Conservation (phyloP, 2,888 invertebrate genomes). For the Cotesia congregata region DNA sequence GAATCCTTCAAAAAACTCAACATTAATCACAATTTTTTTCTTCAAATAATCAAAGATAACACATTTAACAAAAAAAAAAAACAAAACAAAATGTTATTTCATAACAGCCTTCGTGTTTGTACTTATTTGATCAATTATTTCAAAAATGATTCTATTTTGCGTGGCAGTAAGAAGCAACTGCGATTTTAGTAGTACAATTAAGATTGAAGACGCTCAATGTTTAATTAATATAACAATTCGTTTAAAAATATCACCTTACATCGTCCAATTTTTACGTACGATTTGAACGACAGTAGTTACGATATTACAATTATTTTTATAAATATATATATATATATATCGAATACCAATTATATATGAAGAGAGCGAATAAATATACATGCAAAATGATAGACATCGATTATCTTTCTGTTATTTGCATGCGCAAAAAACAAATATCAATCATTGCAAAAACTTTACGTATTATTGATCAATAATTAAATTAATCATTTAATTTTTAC, state of each 20-base stretch:
- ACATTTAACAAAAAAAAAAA: constrained; percentile 1
- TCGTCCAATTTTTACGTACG: constrained; percentile 13
- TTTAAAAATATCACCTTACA: constrained; percentile 11
- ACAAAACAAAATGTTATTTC: constrained; percentile 26
- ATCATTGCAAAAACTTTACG: no score
- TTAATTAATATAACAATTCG: constrained; percentile 19
- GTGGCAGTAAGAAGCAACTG: constrained; percentile 35
- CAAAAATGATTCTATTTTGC: constrained; percentile 18
- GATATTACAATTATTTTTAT: constrained; percentile 8
- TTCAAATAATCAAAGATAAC: not conserved
- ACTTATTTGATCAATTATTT: constrained; percentile 39
- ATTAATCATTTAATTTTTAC: no score
- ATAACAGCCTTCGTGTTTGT: constrained; percentile 45
- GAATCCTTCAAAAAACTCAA: not conserved
- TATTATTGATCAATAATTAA: no score
- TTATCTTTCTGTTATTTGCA: constrained; percentile 14
- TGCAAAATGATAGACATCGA: not conserved
- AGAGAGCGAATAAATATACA: constrained; percentile 1
- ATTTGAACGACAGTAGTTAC: constrained; percentile 19
- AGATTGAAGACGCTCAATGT: constrained; percentile 20
- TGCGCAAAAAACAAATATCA: constrained; percentile 25
- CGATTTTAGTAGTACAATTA: constrained; percentile 23
- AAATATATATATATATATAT: not conserved
- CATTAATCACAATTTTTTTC: not conserved
- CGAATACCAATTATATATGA: constrained; percentile 5